A percentile compares a stretch with the other conserved stretches of the same genome.
Conservation (phyloP, 2,797 vertebrate genomes). For the Buceros bicornis region DNA sequence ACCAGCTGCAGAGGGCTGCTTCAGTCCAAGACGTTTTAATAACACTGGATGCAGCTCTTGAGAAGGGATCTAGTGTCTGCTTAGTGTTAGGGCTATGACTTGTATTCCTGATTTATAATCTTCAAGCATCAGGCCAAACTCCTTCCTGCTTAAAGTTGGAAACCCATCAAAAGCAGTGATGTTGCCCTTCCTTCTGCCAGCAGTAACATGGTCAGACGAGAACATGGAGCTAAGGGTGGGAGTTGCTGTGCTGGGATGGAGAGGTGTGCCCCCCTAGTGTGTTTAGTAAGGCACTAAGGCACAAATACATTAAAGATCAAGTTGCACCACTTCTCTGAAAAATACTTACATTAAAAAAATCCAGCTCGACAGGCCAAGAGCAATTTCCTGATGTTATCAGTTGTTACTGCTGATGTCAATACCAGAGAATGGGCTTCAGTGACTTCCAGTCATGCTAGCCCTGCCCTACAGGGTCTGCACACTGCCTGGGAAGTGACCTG, state of each 20-base stretch:
- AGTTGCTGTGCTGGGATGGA: background rate
- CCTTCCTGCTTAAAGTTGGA: background rate
- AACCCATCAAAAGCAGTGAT: conserved; percentile 9
- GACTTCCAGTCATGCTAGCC: background rate
- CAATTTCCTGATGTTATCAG: background rate
- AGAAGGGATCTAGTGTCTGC: conserved; percentile 1
- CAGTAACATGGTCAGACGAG: background rate
- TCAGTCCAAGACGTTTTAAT: background rate
- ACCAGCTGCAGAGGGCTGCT: conserved; percentile 23
- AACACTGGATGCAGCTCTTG: background rate
- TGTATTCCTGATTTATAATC: conserved; percentile 15
- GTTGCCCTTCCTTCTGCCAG: background rate
- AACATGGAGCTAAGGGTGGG: background rate
- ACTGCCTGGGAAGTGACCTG: background rate
- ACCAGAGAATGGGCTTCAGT: background rate
- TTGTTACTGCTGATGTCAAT: background rate
- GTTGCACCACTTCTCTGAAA: background rate
- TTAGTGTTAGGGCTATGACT: background rate
- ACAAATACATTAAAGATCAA: background rate
- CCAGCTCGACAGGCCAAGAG: background rate
- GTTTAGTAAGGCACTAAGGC: background rate
- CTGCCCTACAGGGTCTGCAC: background rate
- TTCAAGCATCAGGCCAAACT: conserved; percentile 5
- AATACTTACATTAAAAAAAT: background rate
- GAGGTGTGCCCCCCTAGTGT: background rate